A percentile compares a stretch with the other conserved stretches of the same genome.
phyloP scores from a whole-genome alignment of 2,888 invertebrate genomes.

The Tetragonula carbonaria region DNA sequence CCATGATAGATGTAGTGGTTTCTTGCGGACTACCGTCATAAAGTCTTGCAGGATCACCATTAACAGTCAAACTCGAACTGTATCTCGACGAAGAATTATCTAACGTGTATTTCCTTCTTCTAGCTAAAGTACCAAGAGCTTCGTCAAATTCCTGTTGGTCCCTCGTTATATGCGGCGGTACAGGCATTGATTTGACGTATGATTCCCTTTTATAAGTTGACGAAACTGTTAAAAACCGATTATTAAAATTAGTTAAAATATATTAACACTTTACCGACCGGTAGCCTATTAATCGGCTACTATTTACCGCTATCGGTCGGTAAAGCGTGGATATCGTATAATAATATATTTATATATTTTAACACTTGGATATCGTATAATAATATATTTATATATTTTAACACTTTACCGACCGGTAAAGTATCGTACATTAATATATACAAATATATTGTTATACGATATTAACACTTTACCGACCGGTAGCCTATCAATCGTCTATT shows the following conservation, averaged over 20 bases:
- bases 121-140: slow-evolving; percentile 78
- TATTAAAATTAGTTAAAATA: background rate
- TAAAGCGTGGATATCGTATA: no score
- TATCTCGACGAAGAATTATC: slow-evolving; percentile 74
- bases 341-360: no score
- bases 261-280: background rate
- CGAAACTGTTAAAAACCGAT: slow-evolving; percentile 68
- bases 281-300: no score
- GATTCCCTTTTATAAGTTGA: slow-evolving; percentile 76
- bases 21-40: slow-evolving; percentile 76
- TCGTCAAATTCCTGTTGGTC: slow-evolving; percentile 81
- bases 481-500: no score
- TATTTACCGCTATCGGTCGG: no score
- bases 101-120: slow-evolving; percentile 79
- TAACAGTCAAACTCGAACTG: slow-evolving; percentile 76
- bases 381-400: no score
- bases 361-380: no score
- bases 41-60: slow-evolving; percentile 77
- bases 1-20: slow-evolving; percentile 77
- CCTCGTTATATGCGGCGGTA: slow-evolving; percentile 67
- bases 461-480: no score
- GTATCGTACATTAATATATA: no score
- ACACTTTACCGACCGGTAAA: no score
- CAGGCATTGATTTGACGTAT: slow-evolving; percentile 68
- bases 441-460: no score